phyloP scores from a whole-genome alignment of 2,888 invertebrate genomes.

The Epirrhoe alternata region DNA sequence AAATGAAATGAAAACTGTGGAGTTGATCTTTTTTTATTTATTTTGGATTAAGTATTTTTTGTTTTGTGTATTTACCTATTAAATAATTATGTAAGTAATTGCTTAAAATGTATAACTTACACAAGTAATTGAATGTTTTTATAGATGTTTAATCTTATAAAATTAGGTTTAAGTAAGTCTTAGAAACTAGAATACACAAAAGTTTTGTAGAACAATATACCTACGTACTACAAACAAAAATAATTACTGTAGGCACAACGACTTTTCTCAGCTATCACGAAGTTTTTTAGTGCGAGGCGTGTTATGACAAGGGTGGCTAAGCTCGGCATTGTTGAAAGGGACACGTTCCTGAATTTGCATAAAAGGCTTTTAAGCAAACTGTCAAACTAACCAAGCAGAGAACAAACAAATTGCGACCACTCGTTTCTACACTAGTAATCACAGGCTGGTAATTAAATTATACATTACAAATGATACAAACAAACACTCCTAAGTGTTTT shows the following conservation, averaged over 20 bases:
- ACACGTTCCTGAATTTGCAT: constrained; percentile 14
- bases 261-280: background rate
- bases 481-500: too few species aligned
- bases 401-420: background rate
- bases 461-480: background rate
- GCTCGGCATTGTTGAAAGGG: constrained; percentile 7
- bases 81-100: too few species aligned
- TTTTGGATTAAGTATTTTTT: background rate
- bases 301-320: constrained; percentile 9
- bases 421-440: background rate
- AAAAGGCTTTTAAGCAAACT: constrained; percentile 8
- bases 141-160: too few species aligned
- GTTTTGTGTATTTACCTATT: too few species aligned
- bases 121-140: too few species aligned
- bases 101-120: too few species aligned
- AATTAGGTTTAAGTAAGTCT: too few species aligned
- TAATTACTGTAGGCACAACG: background rate
- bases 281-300: background rate
- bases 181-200: too few species aligned
- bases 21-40: background rate
- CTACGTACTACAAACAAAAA: background rate
- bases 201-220: too few species aligned
- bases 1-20: too few species aligned
- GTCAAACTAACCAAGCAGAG: constrained; percentile 1
- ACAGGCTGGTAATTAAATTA: background rate